A percentile compares a stretch with the other conserved stretches of the same genome.
Evolutionary conservation across 2,888 invertebrate genomes (phyloP).

Genomic region (Lasioglossum pauxillum): DNA sequence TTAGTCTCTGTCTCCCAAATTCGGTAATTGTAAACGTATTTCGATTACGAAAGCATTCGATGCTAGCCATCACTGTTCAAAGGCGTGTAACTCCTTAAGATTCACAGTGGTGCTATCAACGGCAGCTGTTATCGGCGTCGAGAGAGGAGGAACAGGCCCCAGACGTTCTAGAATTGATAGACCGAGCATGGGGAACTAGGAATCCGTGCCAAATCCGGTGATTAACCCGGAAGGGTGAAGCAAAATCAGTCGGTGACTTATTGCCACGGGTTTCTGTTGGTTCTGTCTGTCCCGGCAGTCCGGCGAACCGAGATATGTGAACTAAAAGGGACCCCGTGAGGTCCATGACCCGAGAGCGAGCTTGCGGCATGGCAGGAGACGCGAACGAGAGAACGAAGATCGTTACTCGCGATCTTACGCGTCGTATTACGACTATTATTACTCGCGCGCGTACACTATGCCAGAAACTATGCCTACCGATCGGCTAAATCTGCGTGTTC

Average conservation of each 20-base stretch:
- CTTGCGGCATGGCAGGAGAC: slow-evolving; percentile 49
- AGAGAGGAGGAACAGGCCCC: neutral
- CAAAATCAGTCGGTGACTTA: slow-evolving; percentile 63
- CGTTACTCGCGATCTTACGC: slow-evolving; percentile 63
- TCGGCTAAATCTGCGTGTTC: slow-evolving; percentile 47
- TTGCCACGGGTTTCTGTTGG: slow-evolving; percentile 56
- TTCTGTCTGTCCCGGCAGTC: slow-evolving; percentile 41
- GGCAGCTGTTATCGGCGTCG: slow-evolving; percentile 1
- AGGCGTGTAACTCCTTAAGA: neutral
- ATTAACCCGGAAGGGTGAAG: slow-evolving; percentile 68
- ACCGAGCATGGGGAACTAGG: neutral
- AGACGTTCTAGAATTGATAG: slow-evolving; percentile 36
- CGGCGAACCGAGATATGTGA: slow-evolving; percentile 55
- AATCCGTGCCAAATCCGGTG: slow-evolving; percentile 58
- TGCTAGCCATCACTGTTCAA: too few relatives aligned
- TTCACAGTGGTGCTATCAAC: neutral
- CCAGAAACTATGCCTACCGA: slow-evolving; percentile 55
- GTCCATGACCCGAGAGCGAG: slow-evolving; percentile 69
- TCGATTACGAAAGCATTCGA: too few relatives aligned
- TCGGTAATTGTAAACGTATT: too few relatives aligned
- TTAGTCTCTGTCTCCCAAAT: too few relatives aligned
- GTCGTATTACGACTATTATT: slow-evolving; percentile 74
- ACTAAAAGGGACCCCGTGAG: slow-evolving; percentile 63
- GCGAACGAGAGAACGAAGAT: slow-evolving; percentile 63
- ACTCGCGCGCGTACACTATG: slow-evolving; percentile 64